Base-by-base conservation (phyloP, 2,113 vertebrate species). In the Perca flavescens region DNA sequence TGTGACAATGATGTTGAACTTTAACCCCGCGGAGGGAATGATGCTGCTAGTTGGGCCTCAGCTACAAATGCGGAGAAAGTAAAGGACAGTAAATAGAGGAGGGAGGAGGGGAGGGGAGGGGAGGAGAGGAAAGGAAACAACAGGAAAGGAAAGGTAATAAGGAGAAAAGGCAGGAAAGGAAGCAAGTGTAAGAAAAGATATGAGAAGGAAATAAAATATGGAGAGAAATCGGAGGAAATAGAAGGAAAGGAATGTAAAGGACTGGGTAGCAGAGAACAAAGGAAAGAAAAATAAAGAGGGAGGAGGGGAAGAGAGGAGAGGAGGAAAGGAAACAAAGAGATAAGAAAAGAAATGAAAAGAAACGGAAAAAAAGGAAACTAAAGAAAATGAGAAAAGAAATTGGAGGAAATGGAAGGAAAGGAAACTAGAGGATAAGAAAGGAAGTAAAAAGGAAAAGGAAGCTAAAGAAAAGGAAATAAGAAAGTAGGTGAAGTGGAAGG, bases 21-120 rank as follows among this genome's bases (percentile, higher is more conserved):
- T 62, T 82, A 9, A 82, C 79, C 78, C 75, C 17, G 63, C 7
- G 31, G 54, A 56, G 47, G 13, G 74, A 80, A 79, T 75, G 62
- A 89, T 54, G 65, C 52, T 49, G 68, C 46, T 16, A 11, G 49
- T 21, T 4, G 19, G 36, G 36, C 21, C 19, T 31, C 28, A 9
- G 53, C 36, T 36, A 70, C 49, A 50, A 43, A 79, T 78, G 12
- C 76, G 22, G 71, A 31, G 54, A 60, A 71, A 79, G 64, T 13
- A 77, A 74, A 60, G 22, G 63, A 56, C 4, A 53, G 49, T 5
- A 40, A 60, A n/a, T 1, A 61, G 19, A 19, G 46, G 31, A 34
- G 49, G 9, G 2, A 19, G 19, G 6, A 49, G 4, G 22, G 3
- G 19, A 4, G 22, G 28, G 10, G 8, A 4, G 14, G 43, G 2